These are phyloP conservation scores for Micromesistius poutassou DNA, from an alignment of 2,797 vertebrate species.

Conservation along the genomic window DNA sequence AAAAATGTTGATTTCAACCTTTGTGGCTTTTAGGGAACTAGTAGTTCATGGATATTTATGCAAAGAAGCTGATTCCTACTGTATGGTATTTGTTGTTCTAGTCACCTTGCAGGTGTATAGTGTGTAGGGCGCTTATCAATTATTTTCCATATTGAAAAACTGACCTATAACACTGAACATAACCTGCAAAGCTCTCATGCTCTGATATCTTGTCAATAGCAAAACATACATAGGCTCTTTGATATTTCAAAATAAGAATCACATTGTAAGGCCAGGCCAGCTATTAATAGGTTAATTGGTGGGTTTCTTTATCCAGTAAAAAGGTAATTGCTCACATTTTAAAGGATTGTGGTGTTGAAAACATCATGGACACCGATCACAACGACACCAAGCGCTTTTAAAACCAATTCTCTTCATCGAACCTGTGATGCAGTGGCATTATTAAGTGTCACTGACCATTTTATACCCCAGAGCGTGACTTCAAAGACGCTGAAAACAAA, in stretches of 20 bases:
- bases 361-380: conserved; percentile 7
- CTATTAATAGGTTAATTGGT: no score
- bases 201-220: neutral
- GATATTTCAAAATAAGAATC: neutral
- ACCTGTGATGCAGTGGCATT: conserved; percentile 6
- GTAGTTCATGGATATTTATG: neutral
- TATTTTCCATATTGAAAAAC: conserved; percentile 49
- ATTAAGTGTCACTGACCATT: conserved; percentile 44
- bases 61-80: neutral
- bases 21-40: neutral
- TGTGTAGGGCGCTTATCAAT: neutral
- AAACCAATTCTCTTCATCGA: neutral
- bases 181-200: neutral
- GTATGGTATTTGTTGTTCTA: neutral
- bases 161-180: neutral
- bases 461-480: conserved; percentile 50
- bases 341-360: neutral
- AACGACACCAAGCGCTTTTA: neutral
- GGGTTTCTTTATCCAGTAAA: neutral
- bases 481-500: conserved; percentile 53
- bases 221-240: neutral
- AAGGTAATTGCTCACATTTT: neutral
- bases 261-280: neutral
- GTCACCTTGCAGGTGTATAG: conserved; percentile 29
- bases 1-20: neutral